A percentile compares a stretch with the other conserved stretches of the same genome.
phyloP scores from a whole-genome alignment of 2,113 vertebrate species.

The Pygathrix nemaeus region DNA sequence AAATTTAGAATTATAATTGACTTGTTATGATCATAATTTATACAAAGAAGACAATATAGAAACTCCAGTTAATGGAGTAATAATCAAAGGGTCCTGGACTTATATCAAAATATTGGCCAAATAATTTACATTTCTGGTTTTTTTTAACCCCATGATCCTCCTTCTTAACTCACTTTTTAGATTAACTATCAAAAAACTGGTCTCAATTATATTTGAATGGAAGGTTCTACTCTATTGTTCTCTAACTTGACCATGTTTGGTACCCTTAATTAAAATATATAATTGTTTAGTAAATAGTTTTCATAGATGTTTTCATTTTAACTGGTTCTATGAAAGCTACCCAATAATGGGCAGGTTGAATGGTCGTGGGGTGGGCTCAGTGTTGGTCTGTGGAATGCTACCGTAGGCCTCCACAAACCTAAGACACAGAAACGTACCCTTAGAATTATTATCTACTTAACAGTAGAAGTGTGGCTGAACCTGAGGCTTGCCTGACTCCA shows the following conservation, averaged over 20 bases:
- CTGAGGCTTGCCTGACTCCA: background rate
- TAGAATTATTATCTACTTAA: background rate
- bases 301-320: background rate
- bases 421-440: background rate
- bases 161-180: background rate
- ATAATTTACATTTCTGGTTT: background rate
- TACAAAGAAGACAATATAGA: background rate
- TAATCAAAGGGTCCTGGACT: background rate
- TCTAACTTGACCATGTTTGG: background rate
- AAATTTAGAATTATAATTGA: background rate
- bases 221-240: background rate
- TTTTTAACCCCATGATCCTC: background rate
- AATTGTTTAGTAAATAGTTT: background rate
- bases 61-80: background rate
- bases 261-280: background rate
- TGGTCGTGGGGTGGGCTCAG: accelerated
- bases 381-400: background rate
- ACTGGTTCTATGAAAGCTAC: background rate
- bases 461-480: background rate
- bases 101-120: background rate
- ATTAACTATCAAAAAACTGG: background rate
- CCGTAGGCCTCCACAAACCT: background rate
- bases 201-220: background rate
- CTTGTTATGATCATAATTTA: background rate
- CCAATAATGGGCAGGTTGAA: background rate